Evolutionary conservation across 92 coral and sea anemone species (phyloP), one percentile per base, ranked within the genome.

Genomic region (Epizoanthus stellaris): DNA sequence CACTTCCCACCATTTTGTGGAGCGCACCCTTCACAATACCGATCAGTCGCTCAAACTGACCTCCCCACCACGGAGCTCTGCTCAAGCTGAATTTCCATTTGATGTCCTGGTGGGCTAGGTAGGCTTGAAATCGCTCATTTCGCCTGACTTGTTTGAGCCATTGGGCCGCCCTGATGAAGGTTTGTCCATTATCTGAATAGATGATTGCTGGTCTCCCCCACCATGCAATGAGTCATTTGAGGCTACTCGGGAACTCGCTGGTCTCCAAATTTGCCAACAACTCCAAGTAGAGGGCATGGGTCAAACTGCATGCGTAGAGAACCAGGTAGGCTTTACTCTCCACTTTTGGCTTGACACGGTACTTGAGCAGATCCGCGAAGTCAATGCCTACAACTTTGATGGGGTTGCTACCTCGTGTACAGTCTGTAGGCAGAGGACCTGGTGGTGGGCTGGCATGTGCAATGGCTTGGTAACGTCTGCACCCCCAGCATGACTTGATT

Each of bases 31-130:
- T 43, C 59, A 71, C 59, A 0, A 43, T 53, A 1, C 66, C 47
- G 49, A 75, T 75, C 11, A 75, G 66, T 13, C 66, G 52, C 47
- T 75, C 80, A 8, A 75, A 75, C 20, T 75, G 67, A 2, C 64
- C 80, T 25, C 43, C 80, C 80, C 80, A 56, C 80, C 80, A 75
- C 3, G 49, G 49, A 1, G 80, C 80, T 23, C 64, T 23, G 80
- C 80, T 75, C 4, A 75, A 14, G 80, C 57, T 75, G 80, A 75
- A 75, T 38, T 54, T 19, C 65, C 42, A 75, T 17, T 71, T 43
- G 30, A 71, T 71, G 34, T 45, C 21, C 17, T 71, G 59, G 76
- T 71, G 60, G 56, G 76, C 59, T 40, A 71, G 76, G 76, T 14
- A 71, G 30, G 36, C 59, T 5, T 71, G 76, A 23, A 71, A 34